phyloP scores from a whole-genome alignment of 2,888 invertebrate species.

The Microctonus brassicae region DNA sequence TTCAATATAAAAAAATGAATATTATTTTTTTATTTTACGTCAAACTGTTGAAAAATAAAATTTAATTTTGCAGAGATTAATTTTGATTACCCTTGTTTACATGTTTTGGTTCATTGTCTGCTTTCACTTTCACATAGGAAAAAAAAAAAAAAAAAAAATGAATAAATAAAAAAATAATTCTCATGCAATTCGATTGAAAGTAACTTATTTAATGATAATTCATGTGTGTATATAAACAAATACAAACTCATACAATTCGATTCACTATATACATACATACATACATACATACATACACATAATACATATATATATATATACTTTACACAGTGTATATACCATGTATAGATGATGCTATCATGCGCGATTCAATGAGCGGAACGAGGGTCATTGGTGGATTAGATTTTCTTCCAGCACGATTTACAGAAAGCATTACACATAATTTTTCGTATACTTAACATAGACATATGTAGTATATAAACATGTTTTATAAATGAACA shows the following conservation, averaged over 20 bases:
- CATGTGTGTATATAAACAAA: constrained; percentile 6
- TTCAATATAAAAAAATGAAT: too few relatives aligned
- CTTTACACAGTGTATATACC: not conserved
- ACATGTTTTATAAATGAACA: not conserved
- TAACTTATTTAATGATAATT: constrained; percentile 30
- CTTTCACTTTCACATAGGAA: constrained; percentile 28
- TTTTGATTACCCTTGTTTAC: not conserved
- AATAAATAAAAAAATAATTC: not conserved
- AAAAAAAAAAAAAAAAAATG: not conserved
- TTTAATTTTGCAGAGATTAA: too few relatives aligned
- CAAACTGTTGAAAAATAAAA: too few relatives aligned
- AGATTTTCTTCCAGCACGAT: constrained; percentile 24
- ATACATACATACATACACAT: too few relatives aligned
- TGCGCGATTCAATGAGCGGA: constrained; percentile 24
- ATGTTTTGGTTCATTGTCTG: constrained; percentile 16
- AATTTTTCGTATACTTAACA: not conserved
- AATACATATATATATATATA: too few relatives aligned
- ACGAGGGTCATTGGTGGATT: constrained; percentile 20
- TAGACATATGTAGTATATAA: not conserved
- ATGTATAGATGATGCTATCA: not conserved
- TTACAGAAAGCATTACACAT: not conserved
- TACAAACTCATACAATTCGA: not conserved
- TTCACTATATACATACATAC: not conserved
- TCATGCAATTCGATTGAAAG: constrained; percentile 33
- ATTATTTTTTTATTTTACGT: too few relatives aligned